These are phyloP conservation scores for Drosophila leontia DNA, from an alignment of 1,140 invertebrate genomes.

Conservation along the genomic window DNA sequence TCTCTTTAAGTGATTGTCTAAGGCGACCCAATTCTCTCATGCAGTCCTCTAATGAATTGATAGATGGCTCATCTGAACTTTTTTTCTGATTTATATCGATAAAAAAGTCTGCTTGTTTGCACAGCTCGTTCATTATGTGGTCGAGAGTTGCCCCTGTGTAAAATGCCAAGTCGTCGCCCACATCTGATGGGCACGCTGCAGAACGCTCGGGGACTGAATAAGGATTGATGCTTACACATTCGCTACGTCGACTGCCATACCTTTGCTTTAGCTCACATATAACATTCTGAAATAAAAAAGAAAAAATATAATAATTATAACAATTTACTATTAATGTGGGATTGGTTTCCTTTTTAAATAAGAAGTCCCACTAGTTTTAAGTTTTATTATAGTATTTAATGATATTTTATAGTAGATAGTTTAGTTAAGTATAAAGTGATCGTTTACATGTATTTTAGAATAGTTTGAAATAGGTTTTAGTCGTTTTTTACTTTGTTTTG, in stretches of 20 bases:
- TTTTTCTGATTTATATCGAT: conserved; percentile 43
- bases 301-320: background rate
- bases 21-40: conserved; percentile 40
- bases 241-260: conserved; percentile 37
- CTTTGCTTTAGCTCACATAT: conserved; percentile 60
- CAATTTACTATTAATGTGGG: no score
- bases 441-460: no score
- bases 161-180: conserved; percentile 66
- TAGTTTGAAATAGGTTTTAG: no score
- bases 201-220: conserved; percentile 28
- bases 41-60: conserved; percentile 51
- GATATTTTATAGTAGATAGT: no score
- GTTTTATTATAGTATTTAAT: no score
- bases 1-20: conserved; percentile 25
- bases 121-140: conserved; percentile 66
- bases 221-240: conserved; percentile 17
- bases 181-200: conserved; percentile 5
- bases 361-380: no score
- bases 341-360: no score
- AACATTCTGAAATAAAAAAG: conserved; percentile 33
- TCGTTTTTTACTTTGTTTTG: no score
- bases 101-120: conserved; percentile 60
- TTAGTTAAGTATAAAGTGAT: no score
- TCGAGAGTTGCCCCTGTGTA: conserved; percentile 66
- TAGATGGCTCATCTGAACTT: conserved; percentile 21